Percentiles rank a stretch among this genome's conserved stretches.
Conservation (phyloP, 2,797 vertebrate species). For the Ibycter americanus region DNA sequence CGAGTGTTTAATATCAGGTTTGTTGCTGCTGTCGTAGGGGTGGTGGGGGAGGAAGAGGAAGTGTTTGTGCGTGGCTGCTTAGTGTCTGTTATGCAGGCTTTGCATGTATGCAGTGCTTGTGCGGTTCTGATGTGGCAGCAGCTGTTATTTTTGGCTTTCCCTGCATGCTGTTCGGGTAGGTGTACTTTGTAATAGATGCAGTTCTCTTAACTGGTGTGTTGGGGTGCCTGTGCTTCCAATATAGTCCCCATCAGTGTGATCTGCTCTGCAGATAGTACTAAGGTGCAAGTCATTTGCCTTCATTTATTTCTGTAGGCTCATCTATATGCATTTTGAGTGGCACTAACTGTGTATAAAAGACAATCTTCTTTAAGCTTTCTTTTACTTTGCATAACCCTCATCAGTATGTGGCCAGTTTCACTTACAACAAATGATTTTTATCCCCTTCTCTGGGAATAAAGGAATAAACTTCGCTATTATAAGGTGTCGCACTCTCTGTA, state of each 20-base stretch:
- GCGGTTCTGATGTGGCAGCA: slow-evolving; percentile 42
- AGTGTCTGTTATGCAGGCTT: slow-evolving; percentile 48
- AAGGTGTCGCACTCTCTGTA: background rate
- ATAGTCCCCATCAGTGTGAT: background rate
- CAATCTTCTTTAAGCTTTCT: background rate
- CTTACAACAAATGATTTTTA: background rate
- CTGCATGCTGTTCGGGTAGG: background rate
- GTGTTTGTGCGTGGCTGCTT: background rate
- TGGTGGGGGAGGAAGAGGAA: slow-evolving; percentile 19
- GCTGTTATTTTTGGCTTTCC: slow-evolving; percentile 54
- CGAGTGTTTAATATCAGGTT: background rate
- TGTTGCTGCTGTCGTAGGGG: background rate
- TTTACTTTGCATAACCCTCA: background rate
- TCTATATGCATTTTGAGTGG: background rate
- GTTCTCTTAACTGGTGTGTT: background rate
- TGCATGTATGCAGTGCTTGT: background rate
- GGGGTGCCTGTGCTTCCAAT: background rate
- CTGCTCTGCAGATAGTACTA: background rate
- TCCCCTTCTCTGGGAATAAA: background rate
- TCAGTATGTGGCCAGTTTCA: background rate
- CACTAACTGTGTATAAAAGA: background rate
- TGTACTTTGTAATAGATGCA: background rate
- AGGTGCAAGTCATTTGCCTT: background rate
- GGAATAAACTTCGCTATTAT: background rate
- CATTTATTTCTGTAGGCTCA: background rate